These are phyloP conservation scores for Pristionchus exspectatus DNA, from an alignment of 2,888 invertebrate species.

Conservation along the genomic window DNA sequence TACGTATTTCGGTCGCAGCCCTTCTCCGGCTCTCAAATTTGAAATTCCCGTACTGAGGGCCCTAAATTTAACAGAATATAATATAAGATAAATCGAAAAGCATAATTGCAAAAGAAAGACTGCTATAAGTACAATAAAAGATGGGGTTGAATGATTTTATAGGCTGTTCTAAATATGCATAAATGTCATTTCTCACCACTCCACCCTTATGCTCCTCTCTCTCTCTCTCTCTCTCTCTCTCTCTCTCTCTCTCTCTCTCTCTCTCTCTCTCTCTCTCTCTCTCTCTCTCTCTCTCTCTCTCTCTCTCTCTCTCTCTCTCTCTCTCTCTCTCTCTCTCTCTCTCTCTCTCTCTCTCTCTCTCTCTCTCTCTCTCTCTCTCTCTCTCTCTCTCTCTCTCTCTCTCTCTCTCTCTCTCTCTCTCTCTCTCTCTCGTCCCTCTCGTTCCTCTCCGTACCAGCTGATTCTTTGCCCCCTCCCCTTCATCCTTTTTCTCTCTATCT, in stretches of 20 bases:
- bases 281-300: constrained; percentile 31
- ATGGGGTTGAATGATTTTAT: too few relatives aligned
- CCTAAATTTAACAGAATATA: too few relatives aligned
- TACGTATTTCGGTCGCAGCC: too few relatives aligned
- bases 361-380: constrained; percentile 49
- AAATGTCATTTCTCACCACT: too few relatives aligned
- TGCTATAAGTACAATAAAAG: too few relatives aligned
- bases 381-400: neutral
- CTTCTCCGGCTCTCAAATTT: too few relatives aligned
- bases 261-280: constrained; percentile 43
- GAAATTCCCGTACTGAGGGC: too few relatives aligned
- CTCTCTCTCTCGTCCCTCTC: constrained; percentile 45
- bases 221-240: neutral
- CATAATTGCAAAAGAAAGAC: too few relatives aligned
- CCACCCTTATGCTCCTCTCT: neutral
- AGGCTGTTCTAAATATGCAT: too few relatives aligned
- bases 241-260: constrained; percentile 43
- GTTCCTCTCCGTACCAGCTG: constrained; percentile 48
- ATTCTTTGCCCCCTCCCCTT: constrained; percentile 17
- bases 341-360: constrained; percentile 43
- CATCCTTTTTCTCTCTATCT: neutral
- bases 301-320: constrained; percentile 28
- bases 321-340: constrained; percentile 29
- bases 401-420: constrained; percentile 42
- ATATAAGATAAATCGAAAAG: too few relatives aligned